Evolutionary conservation across 1,140 invertebrate species (phyloP).

Genomic region (Diabrotica undecimpunctata): DNA sequence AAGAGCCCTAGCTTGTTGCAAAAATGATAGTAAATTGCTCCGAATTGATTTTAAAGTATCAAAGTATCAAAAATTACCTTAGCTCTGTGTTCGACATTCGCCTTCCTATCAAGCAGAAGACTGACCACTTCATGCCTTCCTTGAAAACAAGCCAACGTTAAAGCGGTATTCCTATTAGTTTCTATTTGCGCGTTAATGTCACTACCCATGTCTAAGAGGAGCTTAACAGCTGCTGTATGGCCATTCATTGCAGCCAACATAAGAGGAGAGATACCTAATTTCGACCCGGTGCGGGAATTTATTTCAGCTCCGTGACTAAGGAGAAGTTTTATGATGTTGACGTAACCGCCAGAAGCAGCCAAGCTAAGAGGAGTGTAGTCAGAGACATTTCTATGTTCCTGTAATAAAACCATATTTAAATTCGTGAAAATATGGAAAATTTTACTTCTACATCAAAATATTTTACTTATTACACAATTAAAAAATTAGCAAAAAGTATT

Average conservation of each 20-base stretch:
- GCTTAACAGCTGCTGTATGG: conserved; percentile 84
- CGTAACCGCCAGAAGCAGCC: conserved; percentile 96
- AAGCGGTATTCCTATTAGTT: conserved; percentile 97
- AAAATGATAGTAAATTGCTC: no score
- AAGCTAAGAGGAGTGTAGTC: conserved; percentile 98
- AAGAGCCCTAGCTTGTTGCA: no score
- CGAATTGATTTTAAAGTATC: no score
- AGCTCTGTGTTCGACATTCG: conserved; percentile 97
- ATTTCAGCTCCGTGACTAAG: conserved; percentile 93
- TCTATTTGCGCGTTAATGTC: conserved; percentile 99
- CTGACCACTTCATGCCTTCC: conserved; percentile 97
- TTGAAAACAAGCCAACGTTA: conserved; percentile 99
- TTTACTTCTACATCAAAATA: no score
- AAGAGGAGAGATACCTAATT: conserved; percentile 95
- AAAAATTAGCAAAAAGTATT: background rate
- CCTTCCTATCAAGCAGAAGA: conserved; percentile 91
- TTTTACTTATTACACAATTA: no score
- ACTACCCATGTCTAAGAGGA: conserved; percentile 95
- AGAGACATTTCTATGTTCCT: conserved; percentile 98
- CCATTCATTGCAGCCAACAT: conserved; percentile 99
- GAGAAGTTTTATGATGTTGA: conserved; percentile 96
- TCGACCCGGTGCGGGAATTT: conserved; percentile 95
- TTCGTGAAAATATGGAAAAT: no score
- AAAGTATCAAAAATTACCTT: conserved; percentile 61
- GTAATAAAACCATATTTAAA: background rate